Percentiles rank a stretch among this genome's conserved stretches.
phyloP scores from a whole-genome alignment of 1,140 invertebrate genomes.

The Brachionus manjavacas region DNA sequence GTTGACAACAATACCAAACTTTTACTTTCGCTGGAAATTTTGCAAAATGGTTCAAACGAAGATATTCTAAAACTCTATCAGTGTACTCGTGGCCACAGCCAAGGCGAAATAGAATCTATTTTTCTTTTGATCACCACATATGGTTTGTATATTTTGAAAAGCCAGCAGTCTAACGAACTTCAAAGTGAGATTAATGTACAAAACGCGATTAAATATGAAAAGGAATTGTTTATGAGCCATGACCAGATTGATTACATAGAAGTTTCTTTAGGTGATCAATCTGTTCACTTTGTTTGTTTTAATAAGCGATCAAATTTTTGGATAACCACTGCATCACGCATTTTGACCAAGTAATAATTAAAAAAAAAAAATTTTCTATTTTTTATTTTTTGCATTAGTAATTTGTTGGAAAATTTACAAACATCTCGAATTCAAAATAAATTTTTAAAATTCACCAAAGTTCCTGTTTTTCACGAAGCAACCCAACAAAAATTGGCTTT shows the following conservation, averaged over 20 bases:
- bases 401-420: constrained; percentile 28
- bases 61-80: constrained; percentile 11
- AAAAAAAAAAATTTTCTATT: too few species aligned
- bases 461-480: constrained; percentile 20
- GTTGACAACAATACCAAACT: constrained; percentile 40
- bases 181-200: background rate
- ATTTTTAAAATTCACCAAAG: constrained; percentile 1
- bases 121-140: background rate
- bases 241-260: constrained; percentile 40
- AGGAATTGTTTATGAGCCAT: constrained; percentile 14
- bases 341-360: constrained; percentile 29
- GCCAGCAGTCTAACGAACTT: background rate
- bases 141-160: background rate
- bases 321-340: constrained; percentile 20
- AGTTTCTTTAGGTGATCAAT: constrained; percentile 8
- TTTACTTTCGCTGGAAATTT: constrained; percentile 5
- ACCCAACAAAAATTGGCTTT: constrained; percentile 33
- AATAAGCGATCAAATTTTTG: constrained; percentile 10
- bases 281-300: constrained; percentile 39
- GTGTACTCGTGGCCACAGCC: constrained; percentile 7
- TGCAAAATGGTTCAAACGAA: constrained; percentile 38
- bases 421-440: background rate
- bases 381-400: background rate
- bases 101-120: constrained; percentile 36
- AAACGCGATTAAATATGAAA: background rate